Evolutionary conservation across 2,888 invertebrate genomes (phyloP).

Genomic region (Bombylius major): DNA sequence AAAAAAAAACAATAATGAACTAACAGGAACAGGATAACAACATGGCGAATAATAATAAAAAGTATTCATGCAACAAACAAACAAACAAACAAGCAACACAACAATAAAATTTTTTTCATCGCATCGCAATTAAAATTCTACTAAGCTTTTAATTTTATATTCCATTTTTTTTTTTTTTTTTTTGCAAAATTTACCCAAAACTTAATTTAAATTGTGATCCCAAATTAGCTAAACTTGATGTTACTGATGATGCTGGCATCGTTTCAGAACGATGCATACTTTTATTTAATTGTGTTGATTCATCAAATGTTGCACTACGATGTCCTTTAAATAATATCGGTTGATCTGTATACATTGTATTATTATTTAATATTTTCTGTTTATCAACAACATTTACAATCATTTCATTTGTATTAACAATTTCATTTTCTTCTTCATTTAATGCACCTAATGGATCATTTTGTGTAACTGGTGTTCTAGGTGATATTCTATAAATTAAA

Average conservation of each 20-base stretch:
- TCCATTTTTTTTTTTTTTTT: no score
- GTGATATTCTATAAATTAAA: conserved; percentile 43
- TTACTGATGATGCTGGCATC: conserved; percentile 57
- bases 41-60: no score
- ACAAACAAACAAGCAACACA: no score
- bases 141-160: no score
- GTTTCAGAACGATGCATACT: conserved; percentile 60
- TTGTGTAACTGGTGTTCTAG: conserved; percentile 74
- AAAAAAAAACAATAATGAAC: no score
- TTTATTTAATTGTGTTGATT: conserved; percentile 37
- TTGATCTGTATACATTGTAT: conserved; percentile 45
- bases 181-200: conserved; percentile 53
- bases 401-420: conserved; percentile 8
- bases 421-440: conserved; percentile 31
- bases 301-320: conserved; percentile 46
- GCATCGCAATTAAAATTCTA: no score
- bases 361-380: conserved; percentile 21
- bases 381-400: not conserved
- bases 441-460: conserved; percentile 87
- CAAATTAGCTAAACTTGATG: conserved; percentile 65
- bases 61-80: no score
- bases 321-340: conserved; percentile 53
- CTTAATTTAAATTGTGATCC: conserved; percentile 74
- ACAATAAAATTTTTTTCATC: no score
- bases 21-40: no score